Percentiles rank a stretch among this genome's conserved stretches.
Conservation (phyloP, 2,113 vertebrate species). For the Sitta europaea region DNA sequence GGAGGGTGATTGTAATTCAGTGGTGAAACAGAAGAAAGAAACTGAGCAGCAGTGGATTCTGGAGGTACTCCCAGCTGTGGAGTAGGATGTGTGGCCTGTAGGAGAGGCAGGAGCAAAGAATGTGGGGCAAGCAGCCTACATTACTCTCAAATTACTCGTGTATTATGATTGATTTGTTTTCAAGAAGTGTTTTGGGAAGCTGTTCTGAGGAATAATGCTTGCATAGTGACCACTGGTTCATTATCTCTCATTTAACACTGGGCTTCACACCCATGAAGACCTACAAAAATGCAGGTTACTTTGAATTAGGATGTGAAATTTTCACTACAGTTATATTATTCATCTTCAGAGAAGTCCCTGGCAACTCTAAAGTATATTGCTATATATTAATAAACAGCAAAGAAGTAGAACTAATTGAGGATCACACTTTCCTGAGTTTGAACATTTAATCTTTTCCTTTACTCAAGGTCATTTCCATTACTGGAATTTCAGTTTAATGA, state of each 20-base stretch:
- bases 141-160: not conserved
- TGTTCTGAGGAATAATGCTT: not conserved
- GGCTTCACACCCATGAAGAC: not conserved
- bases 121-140: not conserved
- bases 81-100: not conserved
- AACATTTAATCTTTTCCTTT: not conserved
- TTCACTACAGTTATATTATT: not conserved
- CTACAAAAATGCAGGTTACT: not conserved
- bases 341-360: not conserved
- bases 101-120: not conserved
- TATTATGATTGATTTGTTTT: not conserved
- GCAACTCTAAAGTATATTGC: not conserved
- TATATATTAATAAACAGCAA: constrained; percentile 34
- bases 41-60: not conserved
- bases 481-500: constrained; percentile 44
- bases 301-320: not conserved
- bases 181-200: not conserved
- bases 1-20: not conserved
- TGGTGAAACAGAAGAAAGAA: not conserved
- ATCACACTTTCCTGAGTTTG: not conserved
- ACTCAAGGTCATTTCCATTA: constrained; percentile 13
- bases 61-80: not conserved
- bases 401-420: constrained; percentile 10
- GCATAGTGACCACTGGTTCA: not conserved
- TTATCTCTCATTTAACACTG: not conserved